Base-by-base conservation (phyloP, 2,797 vertebrate genomes). In the Myotis vivesi region DNA sequence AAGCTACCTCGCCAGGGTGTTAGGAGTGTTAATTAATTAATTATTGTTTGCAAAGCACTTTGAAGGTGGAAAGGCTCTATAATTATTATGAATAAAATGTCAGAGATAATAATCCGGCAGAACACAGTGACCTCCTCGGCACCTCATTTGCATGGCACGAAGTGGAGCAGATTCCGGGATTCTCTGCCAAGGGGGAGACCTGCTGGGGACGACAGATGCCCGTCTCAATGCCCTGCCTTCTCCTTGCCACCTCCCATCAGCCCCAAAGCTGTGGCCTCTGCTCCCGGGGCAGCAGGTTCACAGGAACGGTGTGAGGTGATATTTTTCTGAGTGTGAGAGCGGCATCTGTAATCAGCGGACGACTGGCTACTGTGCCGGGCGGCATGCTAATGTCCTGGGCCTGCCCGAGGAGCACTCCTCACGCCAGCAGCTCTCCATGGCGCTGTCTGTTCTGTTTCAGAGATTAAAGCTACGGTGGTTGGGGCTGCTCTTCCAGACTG, bases 1-100 rank as follows among this genome's bases (percentile, higher is more conserved):
- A 93, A 92, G 96, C 94, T 97, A 96, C 96, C 96, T 96, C 89
- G 77, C 94, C 73, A 46, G 95, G 97, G 95, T 97, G 97, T 96
- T 95, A 95, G 38, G 80, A 82, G 94, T 96, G 97, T 97, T 97
- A 97, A 97, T 97, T 97, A 97, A 97, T 97, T 97, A 97, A 97
- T 97, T 97, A 97, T 97, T 97, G 97, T 97, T 97, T 97, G 95
- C 95, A 96, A 96, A 97, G 97, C 97, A 97, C 96, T 97, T 97
- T 96, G 96, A 97, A 97, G 96, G 97, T 97, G 96, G 97, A 97
- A 97, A 97, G 97, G 93, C 94, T 95, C 94, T 94, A 87, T 97
- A 97, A 97, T 97, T 97, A 97, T 97, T 97, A 97, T 91, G 96
- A 97, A 96, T 97, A 97, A 97, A 97, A 97, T 97, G 97, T 97